Percentiles rank a stretch among this genome's conserved stretches.
Evolutionary conservation across 2,113 vertebrate genomes (phyloP).

Genomic region (Tichodroma muraria): DNA sequence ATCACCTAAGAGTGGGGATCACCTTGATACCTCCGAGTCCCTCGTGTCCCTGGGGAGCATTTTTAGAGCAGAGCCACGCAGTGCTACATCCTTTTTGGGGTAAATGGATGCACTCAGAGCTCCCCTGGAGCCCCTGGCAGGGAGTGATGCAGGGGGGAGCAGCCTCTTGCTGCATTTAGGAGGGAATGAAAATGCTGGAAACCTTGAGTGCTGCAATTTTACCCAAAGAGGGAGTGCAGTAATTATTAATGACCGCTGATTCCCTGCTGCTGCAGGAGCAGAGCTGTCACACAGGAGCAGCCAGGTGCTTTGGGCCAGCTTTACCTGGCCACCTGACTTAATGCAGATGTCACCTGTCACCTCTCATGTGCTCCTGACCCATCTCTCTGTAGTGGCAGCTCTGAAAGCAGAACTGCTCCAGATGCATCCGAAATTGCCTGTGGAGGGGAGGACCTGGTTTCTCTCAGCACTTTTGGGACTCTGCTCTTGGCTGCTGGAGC

Average conservation of each 20-base stretch:
- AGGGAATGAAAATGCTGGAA: background rate
- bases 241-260: background rate
- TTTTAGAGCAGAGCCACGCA: background rate
- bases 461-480: background rate
- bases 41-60: rapidly evolving
- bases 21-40: background rate
- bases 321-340: background rate
- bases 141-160: background rate
- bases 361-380: background rate
- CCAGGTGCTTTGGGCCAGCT: background rate
- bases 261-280: background rate
- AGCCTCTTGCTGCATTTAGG: background rate
- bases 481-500: background rate
- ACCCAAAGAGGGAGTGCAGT: background rate
- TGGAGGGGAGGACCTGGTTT: background rate
- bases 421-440: background rate
- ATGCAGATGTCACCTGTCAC: background rate
- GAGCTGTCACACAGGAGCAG: background rate
- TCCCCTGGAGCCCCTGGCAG: background rate
- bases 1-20: background rate
- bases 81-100: background rate
- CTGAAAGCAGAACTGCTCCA: background rate
- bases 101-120: background rate
- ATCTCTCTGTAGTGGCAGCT: background rate
- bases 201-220: background rate